Base-by-base conservation (phyloP, 2,888 invertebrate genomes). In the Ennomos fuscantarius region DNA sequence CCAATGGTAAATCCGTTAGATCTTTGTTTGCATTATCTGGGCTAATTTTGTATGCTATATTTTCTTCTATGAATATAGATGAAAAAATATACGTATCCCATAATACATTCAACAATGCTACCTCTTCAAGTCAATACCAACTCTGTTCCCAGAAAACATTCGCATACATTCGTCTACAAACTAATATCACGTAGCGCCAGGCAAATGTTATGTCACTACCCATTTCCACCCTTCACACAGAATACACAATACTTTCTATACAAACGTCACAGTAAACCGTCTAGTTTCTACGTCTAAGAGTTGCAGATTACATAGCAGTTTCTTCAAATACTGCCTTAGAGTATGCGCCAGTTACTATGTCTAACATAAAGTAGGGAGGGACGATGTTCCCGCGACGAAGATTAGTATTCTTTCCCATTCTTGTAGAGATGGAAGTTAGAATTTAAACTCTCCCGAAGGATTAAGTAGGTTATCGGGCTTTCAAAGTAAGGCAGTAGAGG, bases 351-450 rank as follows among this genome's bases (percentile, higher is more conserved):
- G 11, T 11, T 36, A 36, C 24, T 46, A 24, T 31, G 34, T 33
- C 12, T 1, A 11, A 11, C 41, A 41, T 34, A 41, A n/a, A 41
- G 8, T 15, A 44, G 8, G 8, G 9, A 42, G 11, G n/a, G n/a
- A 11, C 51, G 35, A n/a, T 32, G 12, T 13, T 40, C 33, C 33
- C 39, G 12, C 13, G 24, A 37, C 32, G 37, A 43, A 60, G 59
- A 63, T 67, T 60, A 67, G 67, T 65, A 67, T 67, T 65, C 67
- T 65, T 67, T 66, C 51, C 58, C 61, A 57, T 54, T 46, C 59
- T 48, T 61, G 40, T 40, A 41, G 41, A 49, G 49, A 53, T 54
- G 52, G 46, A 56, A 55, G 58, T 65, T 42, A 49, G 62, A 65
- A 65, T 62, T 60, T 65, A 65, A 67, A 63, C 57, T 63, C 64